A percentile compares a stretch with the other conserved stretches of the same genome.
Evolutionary conservation across 2,888 invertebrate species (phyloP).

Genomic region (Disparrhopalites patrizii): DNA sequence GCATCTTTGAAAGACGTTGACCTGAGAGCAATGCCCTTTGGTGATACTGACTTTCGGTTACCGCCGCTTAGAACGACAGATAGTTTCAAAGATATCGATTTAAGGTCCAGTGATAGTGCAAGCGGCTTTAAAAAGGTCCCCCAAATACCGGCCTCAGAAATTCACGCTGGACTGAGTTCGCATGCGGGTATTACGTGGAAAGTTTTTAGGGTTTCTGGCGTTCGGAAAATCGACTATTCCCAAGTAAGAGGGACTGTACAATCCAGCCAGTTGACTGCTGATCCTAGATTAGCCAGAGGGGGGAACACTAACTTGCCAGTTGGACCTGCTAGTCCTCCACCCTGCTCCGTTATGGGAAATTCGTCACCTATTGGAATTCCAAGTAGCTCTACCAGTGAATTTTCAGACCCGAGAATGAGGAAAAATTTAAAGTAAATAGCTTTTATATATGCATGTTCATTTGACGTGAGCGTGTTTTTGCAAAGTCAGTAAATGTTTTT

Average conservation of each 20-base stretch:
- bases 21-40: slow-evolving; percentile 50
- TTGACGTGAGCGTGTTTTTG: no score
- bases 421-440: not conserved
- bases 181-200: slow-evolving; percentile 71
- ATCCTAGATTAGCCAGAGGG: slow-evolving; percentile 63
- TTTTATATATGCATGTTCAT: no score
- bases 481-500: no score
- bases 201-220: slow-evolving; percentile 58
- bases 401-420: slow-evolving; percentile 27
- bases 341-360: not conserved
- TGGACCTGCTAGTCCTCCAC: slow-evolving; percentile 33
- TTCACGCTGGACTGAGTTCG: slow-evolving; percentile 74
- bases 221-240: slow-evolving; percentile 67
- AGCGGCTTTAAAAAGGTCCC: slow-evolving; percentile 57
- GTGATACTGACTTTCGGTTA: slow-evolving; percentile 63
- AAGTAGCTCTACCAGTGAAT: slow-evolving; percentile 17
- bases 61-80: slow-evolving; percentile 52
- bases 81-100: slow-evolving; percentile 62
- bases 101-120: slow-evolving; percentile 55
- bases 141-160: slow-evolving; percentile 80
- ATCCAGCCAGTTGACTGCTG: slow-evolving; percentile 53
- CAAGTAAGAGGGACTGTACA: slow-evolving; percentile 57
- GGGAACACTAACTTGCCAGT: slow-evolving; percentile 26
- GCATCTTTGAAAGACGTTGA: slow-evolving; percentile 32
- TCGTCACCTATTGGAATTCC: slow-evolving; percentile 27